Base-by-base conservation (phyloP, 2,113 vertebrate species). In the human (Homo sapiens) region DNA sequence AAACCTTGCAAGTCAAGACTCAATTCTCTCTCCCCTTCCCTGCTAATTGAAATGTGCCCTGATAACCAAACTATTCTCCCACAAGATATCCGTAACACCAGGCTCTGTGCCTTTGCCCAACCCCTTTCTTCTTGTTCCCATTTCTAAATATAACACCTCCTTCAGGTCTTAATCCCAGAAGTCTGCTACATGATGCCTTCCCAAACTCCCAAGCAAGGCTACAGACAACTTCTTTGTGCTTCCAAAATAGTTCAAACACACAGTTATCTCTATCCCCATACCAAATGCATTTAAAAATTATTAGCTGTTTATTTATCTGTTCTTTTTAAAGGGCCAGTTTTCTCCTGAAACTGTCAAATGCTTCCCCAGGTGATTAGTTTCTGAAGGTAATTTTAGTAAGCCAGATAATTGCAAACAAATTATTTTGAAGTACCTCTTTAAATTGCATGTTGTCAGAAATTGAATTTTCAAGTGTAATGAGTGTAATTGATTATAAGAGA, bases 391-490 rank as follows among this genome's bases (percentile, higher is more conserved):
- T 85, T 97, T 98, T 84, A 93, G 95, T 22, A 98, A 87, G 64
- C 14, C 27, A 94, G 84, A 85, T 96, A 81, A 94, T 50, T 88
- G 75, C 94, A 92, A 90, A 90, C 76, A 75, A 97, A 98, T 96
- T 93, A 93, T 96, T 92, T n/a, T 90, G 45, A 97, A 97, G 94
- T 66, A 90, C 64, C 70, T 93, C 93, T 97, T 96, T 92, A 95
- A 92, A 95, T 1, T 64, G 89, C 3, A 11, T 57, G 55, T 90
- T 89, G 92, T 95, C 76, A 50, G 92, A 72, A 92, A 81, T 25
- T 78, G 43, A n/a, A 88, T 85, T 95, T 94, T 85, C 76, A 43
- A 90, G 72, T 79, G 87, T 95, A 90, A 98, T 83, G 90, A 96
- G 45, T 81, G 23, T 94, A 94, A 96, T 6, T 93, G 93, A 96